Evolutionary conservation across 2,888 invertebrate genomes (phyloP), one percentile per base, ranked within the genome.

Genomic region (Oxyteleia sp.): DNA sequence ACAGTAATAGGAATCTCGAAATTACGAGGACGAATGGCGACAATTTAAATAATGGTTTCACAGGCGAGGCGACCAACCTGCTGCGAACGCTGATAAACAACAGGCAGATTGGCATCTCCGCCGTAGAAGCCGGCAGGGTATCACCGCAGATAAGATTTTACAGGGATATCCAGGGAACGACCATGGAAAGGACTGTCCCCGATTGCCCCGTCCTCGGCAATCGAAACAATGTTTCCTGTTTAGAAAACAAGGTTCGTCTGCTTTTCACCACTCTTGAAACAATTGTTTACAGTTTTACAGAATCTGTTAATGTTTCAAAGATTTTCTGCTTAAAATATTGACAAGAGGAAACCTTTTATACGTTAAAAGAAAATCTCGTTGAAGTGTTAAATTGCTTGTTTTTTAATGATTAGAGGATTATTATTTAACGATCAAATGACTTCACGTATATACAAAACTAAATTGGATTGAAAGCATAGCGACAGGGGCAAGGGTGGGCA

Each of bases 21-120:
- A 93, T 93, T 81, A 93, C 93, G 47, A 89, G 92, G 86, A 91
- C 92, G 13, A 93, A 93, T 66, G 93, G 93, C 15, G 93, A 93
- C 49, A 92, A 91, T 82, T 35, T 91, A 53, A 92, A 92, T 78
- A 92, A 92, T 84, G 92, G 92, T 4, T 92, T 89, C 75, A 88
- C 90, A 16, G 96, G 96, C 18, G 96, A 96, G 92, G 96, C 97
- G 45, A 96, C 96, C 74, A 96, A 97, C 91, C 93, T 97, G 45
- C 94, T 97, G 23, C 94, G 96, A 86, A 95, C 96, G 89, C 94
- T 97, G 89, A 97, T 97, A 89, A 96, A 96, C 92, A 96, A 96
- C 93, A 95, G 96, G 88, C 96, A 96, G 89, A 94, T 97, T 84
- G 96, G 96, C 53, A 95, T 96, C 94, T 96, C 96, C 20, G 86